Evolutionary conservation across 2,797 vertebrate species (phyloP), one percentile per base, ranked within the genome.

Genomic region (Ptychadena robeensis): DNA sequence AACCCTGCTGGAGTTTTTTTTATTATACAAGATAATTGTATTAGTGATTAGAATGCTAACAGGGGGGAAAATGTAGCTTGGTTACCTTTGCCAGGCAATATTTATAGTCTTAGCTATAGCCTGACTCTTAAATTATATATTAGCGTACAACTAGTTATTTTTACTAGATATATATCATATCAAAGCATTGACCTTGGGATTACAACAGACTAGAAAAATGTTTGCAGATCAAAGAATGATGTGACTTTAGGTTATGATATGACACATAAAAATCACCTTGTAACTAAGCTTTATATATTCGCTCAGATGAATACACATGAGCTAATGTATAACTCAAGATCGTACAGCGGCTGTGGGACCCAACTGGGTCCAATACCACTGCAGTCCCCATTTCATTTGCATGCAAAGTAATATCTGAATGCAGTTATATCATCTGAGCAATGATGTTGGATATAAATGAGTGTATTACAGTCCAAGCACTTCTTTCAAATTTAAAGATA

Each of bases 1-100:
- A 37, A 8, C 25, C 11, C 65, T 70, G 34, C 27, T 35, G 59
- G 66, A 76, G 53, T 12, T 70, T 63, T 31, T 74, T 63, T 6
- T 31, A 59, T 63, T 31, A 59, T 63, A 73, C 3, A 18, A 67
- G 25, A 72, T 68, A 34, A 79, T 83, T 66, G 14, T 73, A 66
- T 73, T 73, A 73, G 28, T n/a, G 37, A 48, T 4, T 12, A 22
- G 61, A 59, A 63, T 61, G 28, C 8, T 75, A 35, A 59, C 76
- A 4, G 32, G 71, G 44, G 32, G 71, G 44, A 48, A 61, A 28
- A 82, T 25, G 25, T 2, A n/a, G 40, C n/a, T 31, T 76, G n/a
- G 53, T n/a, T 38, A 40, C 28, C 59, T 61, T 61, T 12, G n/a
- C 25, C 57, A 27, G 53, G 25, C 22, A 53, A 2, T 25, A 65